phyloP scores from a whole-genome alignment of 92 coral and sea anemone species.

The Pocillopora meandrina region DNA sequence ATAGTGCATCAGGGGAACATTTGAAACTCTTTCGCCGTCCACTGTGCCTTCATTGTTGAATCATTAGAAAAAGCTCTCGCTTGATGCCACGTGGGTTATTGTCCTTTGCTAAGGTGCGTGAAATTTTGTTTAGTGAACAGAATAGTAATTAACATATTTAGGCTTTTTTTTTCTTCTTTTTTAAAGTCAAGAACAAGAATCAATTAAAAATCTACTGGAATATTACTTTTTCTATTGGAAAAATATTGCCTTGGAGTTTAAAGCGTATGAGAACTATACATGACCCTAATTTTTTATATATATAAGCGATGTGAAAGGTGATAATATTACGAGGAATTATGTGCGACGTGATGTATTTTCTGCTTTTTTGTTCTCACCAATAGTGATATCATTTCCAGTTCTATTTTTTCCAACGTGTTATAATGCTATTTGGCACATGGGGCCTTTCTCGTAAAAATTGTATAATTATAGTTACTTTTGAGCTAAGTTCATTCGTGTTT shows the following conservation, averaged over 20 bases:
- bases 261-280: neutral
- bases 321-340: no score
- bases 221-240: neutral
- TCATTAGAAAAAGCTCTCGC: constrained; percentile 12
- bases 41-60: neutral
- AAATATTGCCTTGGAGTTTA: neutral
- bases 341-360: no score
- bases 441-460: no score
- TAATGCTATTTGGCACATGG: neutral
- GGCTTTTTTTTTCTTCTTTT: neutral
- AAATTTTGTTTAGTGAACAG: neutral
- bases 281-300: no score
- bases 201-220: neutral
- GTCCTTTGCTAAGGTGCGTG: constrained; percentile 25
- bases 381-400: neutral
- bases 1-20: neutral
- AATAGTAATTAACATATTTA: constrained; percentile 18
- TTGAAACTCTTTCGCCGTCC: neutral
- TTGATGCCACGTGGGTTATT: constrained; percentile 33
- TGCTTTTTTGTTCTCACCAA: neutral
- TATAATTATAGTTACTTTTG: no score
- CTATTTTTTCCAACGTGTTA: neutral
- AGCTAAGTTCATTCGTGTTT: no score
- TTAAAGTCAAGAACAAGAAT: neutral
- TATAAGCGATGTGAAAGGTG: no score